Evolutionary conservation across 2,797 vertebrate species (phyloP).

Genomic region (Pteropus rufus): DNA sequence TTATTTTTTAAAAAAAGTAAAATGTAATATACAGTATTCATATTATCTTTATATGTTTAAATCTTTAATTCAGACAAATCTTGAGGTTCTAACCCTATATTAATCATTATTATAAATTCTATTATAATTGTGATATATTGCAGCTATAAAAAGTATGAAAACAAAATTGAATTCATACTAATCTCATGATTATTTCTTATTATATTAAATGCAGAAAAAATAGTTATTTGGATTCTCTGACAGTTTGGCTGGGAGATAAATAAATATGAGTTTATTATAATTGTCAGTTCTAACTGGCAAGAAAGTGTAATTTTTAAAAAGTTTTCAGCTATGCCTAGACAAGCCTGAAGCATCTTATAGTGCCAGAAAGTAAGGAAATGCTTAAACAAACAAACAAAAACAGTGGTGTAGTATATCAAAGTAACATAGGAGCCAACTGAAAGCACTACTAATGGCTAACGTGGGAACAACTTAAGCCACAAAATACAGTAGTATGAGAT

Average conservation of each 20-base stretch:
- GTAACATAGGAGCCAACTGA: not conserved
- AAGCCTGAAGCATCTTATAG: not conserved
- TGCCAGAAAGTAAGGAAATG: not conserved
- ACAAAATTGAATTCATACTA: not conserved
- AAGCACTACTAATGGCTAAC: not conserved
- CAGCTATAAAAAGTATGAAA: not conserved
- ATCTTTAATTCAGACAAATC: not conserved
- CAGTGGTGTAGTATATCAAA: not conserved
- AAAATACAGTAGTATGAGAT: not conserved
- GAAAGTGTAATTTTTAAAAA: not conserved
- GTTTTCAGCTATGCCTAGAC: not conserved
- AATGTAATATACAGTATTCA: not conserved
- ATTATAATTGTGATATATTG: not conserved
- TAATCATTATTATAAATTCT: not conserved
- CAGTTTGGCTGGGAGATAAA: not conserved
- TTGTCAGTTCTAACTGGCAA: not conserved
- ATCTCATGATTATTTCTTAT: not conserved
- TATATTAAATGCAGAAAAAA: not conserved
- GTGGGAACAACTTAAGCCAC: not conserved
- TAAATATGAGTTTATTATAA: not conserved
- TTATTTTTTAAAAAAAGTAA: not conserved
- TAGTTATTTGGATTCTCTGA: not conserved
- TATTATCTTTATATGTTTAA: not conserved
- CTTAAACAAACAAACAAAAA: not conserved
- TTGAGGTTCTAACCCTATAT: not conserved